Evolutionary conservation across 2,888 invertebrate species (phyloP).

Genomic region (Noctua comes): DNA sequence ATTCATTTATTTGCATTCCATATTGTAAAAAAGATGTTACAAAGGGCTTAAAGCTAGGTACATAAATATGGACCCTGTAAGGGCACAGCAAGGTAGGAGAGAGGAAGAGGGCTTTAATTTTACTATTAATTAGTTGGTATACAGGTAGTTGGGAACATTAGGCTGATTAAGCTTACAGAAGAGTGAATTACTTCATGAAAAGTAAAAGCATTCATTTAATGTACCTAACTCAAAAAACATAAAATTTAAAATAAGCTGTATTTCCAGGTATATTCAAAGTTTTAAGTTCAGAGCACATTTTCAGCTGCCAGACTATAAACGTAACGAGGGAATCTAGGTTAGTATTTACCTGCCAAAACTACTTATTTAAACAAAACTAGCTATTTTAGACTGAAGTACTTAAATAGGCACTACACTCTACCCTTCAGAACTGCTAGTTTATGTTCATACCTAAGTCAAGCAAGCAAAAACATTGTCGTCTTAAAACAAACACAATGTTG

Average conservation of each 20-base stretch:
- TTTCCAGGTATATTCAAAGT: neutral
- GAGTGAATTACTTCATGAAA: no score
- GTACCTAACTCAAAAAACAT: no score
- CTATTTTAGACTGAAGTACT: neutral
- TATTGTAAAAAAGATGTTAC: no score
- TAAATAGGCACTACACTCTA: neutral
- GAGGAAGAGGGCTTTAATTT: no score
- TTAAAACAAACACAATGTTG: neutral
- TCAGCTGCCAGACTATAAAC: neutral
- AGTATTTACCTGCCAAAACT: neutral
- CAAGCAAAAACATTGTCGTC: neutral
- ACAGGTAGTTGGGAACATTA: no score
- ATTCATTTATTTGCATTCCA: no score
- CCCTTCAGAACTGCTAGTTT: neutral
- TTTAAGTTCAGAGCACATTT: neutral
- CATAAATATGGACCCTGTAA: no score
- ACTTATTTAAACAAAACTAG: neutral
- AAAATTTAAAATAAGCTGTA: neutral
- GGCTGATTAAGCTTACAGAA: neutral
- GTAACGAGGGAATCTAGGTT: neutral
- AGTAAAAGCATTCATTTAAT: neutral
- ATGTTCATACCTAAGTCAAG: neutral
- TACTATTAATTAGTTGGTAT: no score
- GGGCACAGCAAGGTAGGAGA: no score
- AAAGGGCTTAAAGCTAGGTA: no score